Base-by-base conservation (phyloP, 1,140 invertebrate species). In the Drosophila asahinai region DNA sequence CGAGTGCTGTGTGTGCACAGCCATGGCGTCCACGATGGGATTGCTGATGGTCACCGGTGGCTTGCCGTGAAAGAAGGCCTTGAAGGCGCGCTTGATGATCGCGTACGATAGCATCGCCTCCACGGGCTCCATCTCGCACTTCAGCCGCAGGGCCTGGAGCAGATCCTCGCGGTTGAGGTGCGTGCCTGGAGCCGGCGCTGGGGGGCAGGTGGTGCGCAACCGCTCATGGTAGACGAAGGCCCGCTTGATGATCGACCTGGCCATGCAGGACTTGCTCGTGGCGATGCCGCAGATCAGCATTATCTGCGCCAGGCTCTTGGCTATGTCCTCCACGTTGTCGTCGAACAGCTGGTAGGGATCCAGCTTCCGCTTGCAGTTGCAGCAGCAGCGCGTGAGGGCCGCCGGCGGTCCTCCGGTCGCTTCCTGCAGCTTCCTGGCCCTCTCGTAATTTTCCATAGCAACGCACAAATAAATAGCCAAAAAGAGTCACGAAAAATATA, bases 11-110 rank as follows among this genome's bases (percentile, higher is more conserved):
- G 55, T 49, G 38, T 86, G 81, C 38, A 87, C 54, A 0, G 67
- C 55, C 75, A 84, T 81, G 2, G 78, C 78, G 15, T 90, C 84
- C 30, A 80, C 42, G 11, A 81, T 68, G 7, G 81, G 77, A 74
- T 86, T 92, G 6, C 84, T 86, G 48, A 90, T 80, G 5, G 78
- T 57, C 5, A 52, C 51, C 9, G 54, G 40, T 0, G 86, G 72
- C 33, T 84, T 90, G 25, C 86, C 81, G n/a, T 90, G 81, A 1
- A 81, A 90, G 45, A 82, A 90, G 4, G 86, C 86, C 60, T 90
- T 90, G 30, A 90, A 90, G 36, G 86, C 78, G 0, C 86, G 60
- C 45, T 90, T 90, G 17, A 90, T 90, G 25, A 90, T 90, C 19
- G 81, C 54, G 40, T 90, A 90, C 1, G 81, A 58, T 22, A 90